Conservation (phyloP, 2,797 vertebrate species). For the Diceros bicornis region DNA sequence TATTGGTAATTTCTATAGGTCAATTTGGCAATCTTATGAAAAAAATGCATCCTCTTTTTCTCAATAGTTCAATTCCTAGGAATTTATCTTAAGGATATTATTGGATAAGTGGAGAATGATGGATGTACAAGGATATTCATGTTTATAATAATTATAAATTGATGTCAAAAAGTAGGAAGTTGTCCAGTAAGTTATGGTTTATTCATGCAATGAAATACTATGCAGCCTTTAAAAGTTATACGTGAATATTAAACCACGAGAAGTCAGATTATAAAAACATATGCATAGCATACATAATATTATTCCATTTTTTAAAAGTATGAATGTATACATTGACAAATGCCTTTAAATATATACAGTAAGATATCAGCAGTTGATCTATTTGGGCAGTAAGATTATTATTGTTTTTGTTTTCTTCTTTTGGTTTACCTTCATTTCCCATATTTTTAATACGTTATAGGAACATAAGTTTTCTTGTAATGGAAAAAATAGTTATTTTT, state of each 20-base stretch:
- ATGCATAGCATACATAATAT: not conserved
- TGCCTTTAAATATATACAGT: not conserved
- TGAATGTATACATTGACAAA: not conserved
- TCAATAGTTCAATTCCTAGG: not conserved
- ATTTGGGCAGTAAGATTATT: not conserved
- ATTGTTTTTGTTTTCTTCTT: not conserved
- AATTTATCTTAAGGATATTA: conserved; percentile 22
- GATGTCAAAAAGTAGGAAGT: not conserved
- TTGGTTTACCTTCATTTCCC: not conserved
- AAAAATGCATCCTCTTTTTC: not conserved
- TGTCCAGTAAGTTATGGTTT: not conserved
- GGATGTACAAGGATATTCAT: not conserved
- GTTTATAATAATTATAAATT: conserved; percentile 1
- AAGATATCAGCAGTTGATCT: not conserved
- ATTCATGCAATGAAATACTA: not conserved
- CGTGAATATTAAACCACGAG: not conserved
- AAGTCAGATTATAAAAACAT: not conserved
- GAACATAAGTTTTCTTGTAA: not conserved
- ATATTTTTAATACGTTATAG: not conserved
- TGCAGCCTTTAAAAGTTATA: not conserved
- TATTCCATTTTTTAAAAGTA: not conserved
- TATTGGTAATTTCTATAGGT: not conserved
- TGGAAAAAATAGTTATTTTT: not conserved
- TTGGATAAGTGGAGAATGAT: not conserved
- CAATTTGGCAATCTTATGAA: not conserved